A percentile compares a stretch with the other conserved stretches of the same genome.
phyloP scores from a whole-genome alignment of 1,140 invertebrate genomes.

The Plodia interpunctella region DNA sequence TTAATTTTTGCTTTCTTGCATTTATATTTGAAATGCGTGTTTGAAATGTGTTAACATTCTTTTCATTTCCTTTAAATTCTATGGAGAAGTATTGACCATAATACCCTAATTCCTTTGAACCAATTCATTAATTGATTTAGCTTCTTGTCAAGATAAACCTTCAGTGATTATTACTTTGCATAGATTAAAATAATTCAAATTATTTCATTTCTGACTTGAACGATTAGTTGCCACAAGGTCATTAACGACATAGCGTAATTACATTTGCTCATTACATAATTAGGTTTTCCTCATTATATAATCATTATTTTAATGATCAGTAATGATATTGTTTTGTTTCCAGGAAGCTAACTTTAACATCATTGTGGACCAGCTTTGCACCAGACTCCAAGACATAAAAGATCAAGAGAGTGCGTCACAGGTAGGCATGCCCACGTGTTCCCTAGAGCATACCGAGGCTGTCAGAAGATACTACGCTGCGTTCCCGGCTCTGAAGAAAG shows the following conservation, averaged over 20 bases:
- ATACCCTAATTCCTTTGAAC: too few species aligned
- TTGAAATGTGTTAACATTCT: too few species aligned
- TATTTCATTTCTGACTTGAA: neutral
- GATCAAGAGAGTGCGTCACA: constrained; percentile 52
- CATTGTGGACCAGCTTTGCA: constrained; percentile 68
- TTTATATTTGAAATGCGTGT: too few species aligned
- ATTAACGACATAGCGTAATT: neutral
- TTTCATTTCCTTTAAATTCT: too few species aligned
- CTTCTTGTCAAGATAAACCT: too few species aligned
- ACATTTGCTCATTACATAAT: neutral
- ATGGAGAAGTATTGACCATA: too few species aligned
- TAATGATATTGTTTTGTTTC: constrained; percentile 32
- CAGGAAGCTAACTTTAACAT: constrained; percentile 68
- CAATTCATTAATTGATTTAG: too few species aligned
- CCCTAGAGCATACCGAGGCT: constrained; percentile 70
- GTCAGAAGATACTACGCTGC: constrained; percentile 76
- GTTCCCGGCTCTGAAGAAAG: constrained; percentile 73
- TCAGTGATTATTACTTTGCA: too few species aligned
- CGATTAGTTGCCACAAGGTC: neutral
- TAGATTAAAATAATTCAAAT: too few species aligned
- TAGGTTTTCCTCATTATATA: neutral
- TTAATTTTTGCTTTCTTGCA: neutral
- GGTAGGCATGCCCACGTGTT: constrained; percentile 70
- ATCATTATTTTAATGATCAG: neutral
- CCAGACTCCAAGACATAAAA: constrained; percentile 62